These are phyloP conservation scores for Paratilapia polleni DNA, from an alignment of 2,113 vertebrate genomes.

Conservation along the genomic window DNA sequence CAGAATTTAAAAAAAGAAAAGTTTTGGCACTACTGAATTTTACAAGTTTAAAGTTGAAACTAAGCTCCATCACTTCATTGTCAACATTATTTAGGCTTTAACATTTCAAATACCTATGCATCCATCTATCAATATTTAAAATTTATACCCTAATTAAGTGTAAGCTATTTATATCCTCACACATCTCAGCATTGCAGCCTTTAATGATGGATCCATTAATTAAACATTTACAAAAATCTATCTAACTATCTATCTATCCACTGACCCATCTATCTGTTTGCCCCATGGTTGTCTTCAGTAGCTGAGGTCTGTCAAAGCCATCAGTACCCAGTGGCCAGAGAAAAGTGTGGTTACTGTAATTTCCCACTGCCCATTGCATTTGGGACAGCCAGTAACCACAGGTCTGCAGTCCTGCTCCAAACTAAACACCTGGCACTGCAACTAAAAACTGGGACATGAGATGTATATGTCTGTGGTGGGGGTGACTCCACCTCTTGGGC, in stretches of 20 bases:
- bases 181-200: too few relatives aligned
- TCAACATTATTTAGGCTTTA: neutral
- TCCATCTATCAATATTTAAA: neutral
- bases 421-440: constrained; percentile 66
- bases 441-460: constrained; percentile 25
- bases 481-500: constrained; percentile 41
- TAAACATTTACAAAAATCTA: too few relatives aligned
- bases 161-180: neutral
- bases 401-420: constrained; percentile 43
- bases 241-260: neutral
- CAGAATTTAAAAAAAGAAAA: neutral
- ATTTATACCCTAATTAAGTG: neutral
- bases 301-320: neutral
- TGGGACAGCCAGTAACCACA: constrained; percentile 55
- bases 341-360: neutral
- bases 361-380: constrained; percentile 9
- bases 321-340: neutral
- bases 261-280: neutral
- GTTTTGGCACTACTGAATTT: neutral
- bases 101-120: neutral
- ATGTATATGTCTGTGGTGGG: constrained; percentile 36
- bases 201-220: too few relatives aligned
- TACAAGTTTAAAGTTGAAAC: neutral
- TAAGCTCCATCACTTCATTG: neutral
- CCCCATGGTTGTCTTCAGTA: neutral